Evolutionary conservation across 2,113 vertebrate genomes (phyloP).

Genomic region (Malurus cyaneus): DNA sequence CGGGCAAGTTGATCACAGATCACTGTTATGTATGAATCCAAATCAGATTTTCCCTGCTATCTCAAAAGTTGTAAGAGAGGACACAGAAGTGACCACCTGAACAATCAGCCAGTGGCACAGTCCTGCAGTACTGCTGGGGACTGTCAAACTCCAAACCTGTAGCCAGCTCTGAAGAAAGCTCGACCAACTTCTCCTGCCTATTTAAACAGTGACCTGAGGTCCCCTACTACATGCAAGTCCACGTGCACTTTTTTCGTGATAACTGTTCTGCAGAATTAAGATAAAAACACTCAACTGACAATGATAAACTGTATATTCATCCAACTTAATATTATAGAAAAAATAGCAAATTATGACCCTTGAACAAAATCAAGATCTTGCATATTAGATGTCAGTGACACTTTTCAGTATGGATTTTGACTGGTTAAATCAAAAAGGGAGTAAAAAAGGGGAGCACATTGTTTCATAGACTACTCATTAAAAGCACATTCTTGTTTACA

Average conservation of each 20-base stretch:
- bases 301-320: neutral
- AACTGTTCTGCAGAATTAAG: neutral
- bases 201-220: neutral
- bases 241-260: neutral
- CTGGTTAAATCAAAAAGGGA: neutral
- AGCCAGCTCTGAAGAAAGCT: neutral
- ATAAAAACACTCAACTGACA: neutral
- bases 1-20: neutral
- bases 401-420: neutral
- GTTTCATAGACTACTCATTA: neutral
- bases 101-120: neutral
- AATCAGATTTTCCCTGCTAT: neutral
- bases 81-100: neutral
- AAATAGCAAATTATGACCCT: neutral
- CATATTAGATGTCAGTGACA: accelerated
- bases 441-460: neutral
- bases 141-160: neutral
- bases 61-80: neutral
- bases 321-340: neutral
- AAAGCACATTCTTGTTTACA: neutral
- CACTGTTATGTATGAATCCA: neutral
- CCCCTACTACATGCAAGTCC: neutral
- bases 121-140: neutral
- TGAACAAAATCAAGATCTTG: neutral
- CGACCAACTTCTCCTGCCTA: neutral